Conservation (phyloP, 1,140 invertebrate genomes). For the Acyrthosiphon pisum region DNA sequence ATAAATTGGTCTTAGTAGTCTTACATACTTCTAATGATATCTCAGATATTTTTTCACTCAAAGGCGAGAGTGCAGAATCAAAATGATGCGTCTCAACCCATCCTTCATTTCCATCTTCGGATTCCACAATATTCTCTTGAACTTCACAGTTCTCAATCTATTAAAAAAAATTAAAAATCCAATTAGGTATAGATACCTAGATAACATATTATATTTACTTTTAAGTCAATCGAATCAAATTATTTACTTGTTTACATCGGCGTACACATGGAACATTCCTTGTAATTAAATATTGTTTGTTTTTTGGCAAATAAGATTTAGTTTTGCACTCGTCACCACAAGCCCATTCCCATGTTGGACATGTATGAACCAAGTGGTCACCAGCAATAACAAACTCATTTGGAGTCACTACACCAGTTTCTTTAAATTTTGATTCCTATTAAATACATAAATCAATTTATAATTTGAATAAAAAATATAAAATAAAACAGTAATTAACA, state of each 20-base stretch:
- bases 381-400: slow-evolving; percentile 97
- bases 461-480: background rate
- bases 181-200: background rate
- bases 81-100: slow-evolving; percentile 99
- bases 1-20: background rate
- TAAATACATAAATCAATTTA: background rate
- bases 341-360: slow-evolving; percentile 99
- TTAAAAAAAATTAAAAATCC: slow-evolving; percentile 60
- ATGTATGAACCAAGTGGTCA: slow-evolving; percentile 98
- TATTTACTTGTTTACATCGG: slow-evolving; percentile 84
- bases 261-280: slow-evolving; percentile 94
- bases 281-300: slow-evolving; percentile 98
- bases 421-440: slow-evolving; percentile 97
- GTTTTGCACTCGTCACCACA: slow-evolving; percentile 85
- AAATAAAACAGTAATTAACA: background rate
- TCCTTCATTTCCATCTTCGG: slow-evolving; percentile 87
- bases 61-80: slow-evolving; percentile 63
- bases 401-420: slow-evolving; percentile 97
- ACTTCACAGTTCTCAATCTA: slow-evolving; percentile 90
- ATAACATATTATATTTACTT: background rate
- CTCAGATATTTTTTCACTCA: background rate
- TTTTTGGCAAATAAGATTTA: slow-evolving; percentile 87
- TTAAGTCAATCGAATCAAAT: slow-evolving; percentile 22
- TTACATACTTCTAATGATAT: slow-evolving; percentile 23
- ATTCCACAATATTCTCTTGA: slow-evolving; percentile 88